These are phyloP conservation scores for Clunio marinus DNA, from an alignment of 2,888 invertebrate genomes.

Conservation along the genomic window DNA sequence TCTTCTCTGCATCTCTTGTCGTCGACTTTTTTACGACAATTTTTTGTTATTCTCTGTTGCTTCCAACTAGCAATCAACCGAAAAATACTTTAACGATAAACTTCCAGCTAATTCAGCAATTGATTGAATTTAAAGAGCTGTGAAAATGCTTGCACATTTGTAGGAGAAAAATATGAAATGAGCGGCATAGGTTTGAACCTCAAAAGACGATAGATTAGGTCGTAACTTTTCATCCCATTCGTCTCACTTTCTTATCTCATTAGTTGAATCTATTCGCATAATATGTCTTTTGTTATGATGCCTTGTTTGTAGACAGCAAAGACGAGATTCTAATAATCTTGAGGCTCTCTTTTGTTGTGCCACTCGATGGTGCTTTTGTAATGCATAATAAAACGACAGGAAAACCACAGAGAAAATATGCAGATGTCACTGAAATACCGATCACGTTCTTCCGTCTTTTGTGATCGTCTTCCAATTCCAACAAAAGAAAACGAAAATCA, in stretches of 20 bases:
- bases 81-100: neutral
- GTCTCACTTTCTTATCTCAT: conserved; percentile 27
- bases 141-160: too few species aligned
- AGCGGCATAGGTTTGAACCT: neutral
- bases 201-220: conserved; percentile 2
- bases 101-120: too few species aligned
- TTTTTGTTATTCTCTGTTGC: neutral
- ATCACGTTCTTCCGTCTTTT: conserved; percentile 22
- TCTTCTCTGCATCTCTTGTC: neutral
- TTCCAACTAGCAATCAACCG: conserved; percentile 21
- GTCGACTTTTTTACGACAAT: conserved; percentile 1
- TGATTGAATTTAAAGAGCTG: too few species aligned
- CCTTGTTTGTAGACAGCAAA: conserved; percentile 9
- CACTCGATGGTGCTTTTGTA: conserved; percentile 15
- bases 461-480: neutral
- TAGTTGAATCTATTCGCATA: conserved; percentile 15
- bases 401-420: conserved; percentile 21
- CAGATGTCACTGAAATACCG: conserved; percentile 25
- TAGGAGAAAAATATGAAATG: neutral
- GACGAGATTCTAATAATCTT: conserved; percentile 31
- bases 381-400: conserved; percentile 12
- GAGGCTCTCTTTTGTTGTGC: conserved; percentile 20
- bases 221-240: conserved; percentile 22
- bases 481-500: conserved; percentile 2
- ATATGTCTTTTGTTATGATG: neutral